These are phyloP conservation scores for Electrona antarctica DNA, from an alignment of 2,113 vertebrate genomes.

Conservation along the genomic window DNA sequence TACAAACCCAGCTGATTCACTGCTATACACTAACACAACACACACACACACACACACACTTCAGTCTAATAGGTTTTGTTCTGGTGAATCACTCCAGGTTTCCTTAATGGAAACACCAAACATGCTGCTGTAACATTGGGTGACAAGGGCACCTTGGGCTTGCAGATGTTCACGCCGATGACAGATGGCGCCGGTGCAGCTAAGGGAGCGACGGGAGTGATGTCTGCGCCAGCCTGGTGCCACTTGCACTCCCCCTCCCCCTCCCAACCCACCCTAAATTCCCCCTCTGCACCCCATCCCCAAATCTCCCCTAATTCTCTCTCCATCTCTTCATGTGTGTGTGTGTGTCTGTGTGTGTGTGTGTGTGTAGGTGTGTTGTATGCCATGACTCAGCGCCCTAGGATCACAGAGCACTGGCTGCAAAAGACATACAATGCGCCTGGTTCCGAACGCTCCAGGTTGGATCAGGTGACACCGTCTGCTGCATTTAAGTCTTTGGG, in stretches of 20 bases:
- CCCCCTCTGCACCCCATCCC: constrained; percentile 52
- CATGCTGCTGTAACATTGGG: constrained; percentile 77
- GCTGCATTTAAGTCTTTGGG: not conserved
- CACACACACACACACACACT: constrained; percentile 11
- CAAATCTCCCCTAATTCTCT: constrained; percentile 49
- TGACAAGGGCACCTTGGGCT: constrained; percentile 87
- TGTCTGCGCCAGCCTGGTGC: constrained; percentile 77
- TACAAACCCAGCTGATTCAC: constrained; percentile 66
- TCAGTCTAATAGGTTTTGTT: constrained; percentile 65
- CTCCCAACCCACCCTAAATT: constrained; percentile 38
- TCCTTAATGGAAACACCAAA: constrained; percentile 79
- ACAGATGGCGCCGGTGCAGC: constrained; percentile 81
- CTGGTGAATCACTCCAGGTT: constrained; percentile 71
- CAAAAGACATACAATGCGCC: not conserved
- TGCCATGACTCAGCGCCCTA: constrained; percentile 52
- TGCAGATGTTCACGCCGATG: constrained; percentile 85
- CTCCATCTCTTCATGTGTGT: constrained; percentile 5
- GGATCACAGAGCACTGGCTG: not conserved
- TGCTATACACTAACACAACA: not conserved
- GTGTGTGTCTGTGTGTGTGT: not conserved
- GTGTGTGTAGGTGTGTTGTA: not conserved
- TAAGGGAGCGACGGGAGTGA: constrained; percentile 75
- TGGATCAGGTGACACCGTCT: constrained; percentile 13
- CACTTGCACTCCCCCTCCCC: constrained; percentile 65
- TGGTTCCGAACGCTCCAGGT: constrained; percentile 2